Evolutionary conservation across 2,113 vertebrate species (phyloP).

Genomic region (Anarhynchus alexandrinus): DNA sequence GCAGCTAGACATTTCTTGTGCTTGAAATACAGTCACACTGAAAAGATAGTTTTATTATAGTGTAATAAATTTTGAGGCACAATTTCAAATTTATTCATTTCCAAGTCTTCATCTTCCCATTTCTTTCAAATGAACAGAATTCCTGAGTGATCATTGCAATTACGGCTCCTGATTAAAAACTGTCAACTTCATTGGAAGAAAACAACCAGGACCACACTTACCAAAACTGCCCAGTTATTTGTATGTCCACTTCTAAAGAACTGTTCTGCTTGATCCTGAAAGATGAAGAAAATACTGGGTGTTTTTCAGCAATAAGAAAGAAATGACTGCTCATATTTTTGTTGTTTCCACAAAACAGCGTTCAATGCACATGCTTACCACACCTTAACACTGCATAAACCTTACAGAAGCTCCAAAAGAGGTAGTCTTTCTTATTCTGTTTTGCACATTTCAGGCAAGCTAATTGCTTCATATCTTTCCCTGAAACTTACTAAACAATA

Average conservation of each 20-base stretch:
- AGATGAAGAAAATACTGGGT: background rate
- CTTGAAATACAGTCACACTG: background rate
- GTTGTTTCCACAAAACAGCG: background rate
- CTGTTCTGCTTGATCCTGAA: constrained; percentile 82
- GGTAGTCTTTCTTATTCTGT: background rate
- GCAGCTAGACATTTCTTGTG: background rate
- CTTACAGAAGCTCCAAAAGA: background rate
- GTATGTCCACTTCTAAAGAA: constrained; percentile 95
- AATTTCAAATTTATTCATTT: background rate
- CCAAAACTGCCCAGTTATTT: constrained; percentile 98
- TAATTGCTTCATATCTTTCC: background rate
- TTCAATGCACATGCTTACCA: background rate
- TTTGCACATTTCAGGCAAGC: background rate
- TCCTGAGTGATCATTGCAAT: background rate
- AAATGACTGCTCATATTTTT: background rate
- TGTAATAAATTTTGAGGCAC: background rate
- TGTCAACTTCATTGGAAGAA: background rate
- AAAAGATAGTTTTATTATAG: background rate
- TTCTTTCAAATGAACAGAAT: background rate
- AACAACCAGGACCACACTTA: constrained; percentile 58
- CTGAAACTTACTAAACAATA: background rate
- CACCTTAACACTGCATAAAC: background rate
- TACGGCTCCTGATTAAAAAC: background rate
- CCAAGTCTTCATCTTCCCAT: background rate
- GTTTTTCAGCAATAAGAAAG: background rate